Evolutionary conservation across 92 coral and sea anemone genomes (phyloP), one percentile per base, ranked within the genome.

Genomic region (Porites cylindrica): DNA sequence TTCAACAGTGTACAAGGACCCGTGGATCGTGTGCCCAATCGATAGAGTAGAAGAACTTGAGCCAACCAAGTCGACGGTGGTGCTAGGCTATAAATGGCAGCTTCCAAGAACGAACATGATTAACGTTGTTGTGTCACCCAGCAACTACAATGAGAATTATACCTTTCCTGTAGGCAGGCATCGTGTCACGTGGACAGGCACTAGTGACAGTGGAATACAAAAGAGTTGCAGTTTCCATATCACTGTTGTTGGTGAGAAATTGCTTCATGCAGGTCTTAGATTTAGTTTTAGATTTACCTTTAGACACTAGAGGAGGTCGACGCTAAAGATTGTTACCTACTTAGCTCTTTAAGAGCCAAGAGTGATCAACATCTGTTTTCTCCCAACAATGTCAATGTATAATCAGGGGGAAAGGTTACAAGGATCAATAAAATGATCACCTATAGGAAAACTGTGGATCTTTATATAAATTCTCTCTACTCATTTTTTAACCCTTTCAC

Each of bases 11-110:
- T 92, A 88, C 92, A 86, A 86, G 71, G 80, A 87, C 72, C 99
- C 99, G 6, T 97, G 99, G 99, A 97, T 97, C 43, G 91, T 86
- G 18, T 97, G 99, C 75, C 98, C 99, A 51, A 66, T 80, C 29
- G 95, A 95, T 82, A 91, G 93, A 51, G 90, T 89, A 6, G 97
- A 95, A 54, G 75, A 88, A 1, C 93, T 97, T 10, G 68, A 89
- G 6, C 68, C 97, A 38, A 51, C 68, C 76, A 78, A 71, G 69
- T 89, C 91, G 70, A 95, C 90, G 11, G 88, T 88, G 23, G 94
- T 93, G 32, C 93, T 97, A 23, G 98, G 95, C 4, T 90, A 64
- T 75, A 93, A 93, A 75, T 97, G 99, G 99, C 88, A 87, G 52
- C 78, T 91, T 50, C 99, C 99, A 4, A 81, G 87, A 59, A 91